Conservation (phyloP, 2,113 vertebrate genomes). For the Dipodomys ordii region DNA sequence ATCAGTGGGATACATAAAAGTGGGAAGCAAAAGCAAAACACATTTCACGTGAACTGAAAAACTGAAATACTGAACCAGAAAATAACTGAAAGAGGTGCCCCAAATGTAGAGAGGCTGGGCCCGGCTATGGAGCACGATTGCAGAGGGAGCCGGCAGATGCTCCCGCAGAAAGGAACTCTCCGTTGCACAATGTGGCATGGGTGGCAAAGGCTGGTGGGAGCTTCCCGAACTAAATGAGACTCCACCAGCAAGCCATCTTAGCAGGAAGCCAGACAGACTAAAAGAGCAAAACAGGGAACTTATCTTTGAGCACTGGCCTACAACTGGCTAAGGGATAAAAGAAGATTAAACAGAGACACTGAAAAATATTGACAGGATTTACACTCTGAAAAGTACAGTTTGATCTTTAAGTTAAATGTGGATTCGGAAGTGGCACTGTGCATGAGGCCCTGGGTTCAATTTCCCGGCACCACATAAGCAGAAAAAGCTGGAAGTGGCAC, state of each 20-base stretch:
- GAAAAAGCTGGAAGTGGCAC: no score
- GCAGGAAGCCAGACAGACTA: background rate
- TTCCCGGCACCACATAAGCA: no score
- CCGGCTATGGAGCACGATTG: background rate
- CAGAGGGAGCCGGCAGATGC: no score
- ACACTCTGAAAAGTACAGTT: background rate
- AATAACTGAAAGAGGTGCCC: background rate
- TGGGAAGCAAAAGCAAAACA: background rate
- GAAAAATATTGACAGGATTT: background rate
- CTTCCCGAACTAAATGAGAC: background rate
- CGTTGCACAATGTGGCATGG: background rate
- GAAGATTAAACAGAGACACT: background rate
- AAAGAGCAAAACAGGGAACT: background rate
- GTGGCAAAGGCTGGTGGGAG: no score
- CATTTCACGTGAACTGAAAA: background rate
- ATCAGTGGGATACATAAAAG: no score
- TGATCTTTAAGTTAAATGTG: background rate
- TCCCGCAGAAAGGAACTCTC: no score
- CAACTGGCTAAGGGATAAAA: background rate
- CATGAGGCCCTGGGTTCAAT: no score
- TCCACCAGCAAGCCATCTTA: background rate
- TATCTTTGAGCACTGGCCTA: background rate
- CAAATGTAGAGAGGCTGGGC: background rate
- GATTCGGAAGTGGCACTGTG: background rate
- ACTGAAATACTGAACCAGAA: background rate